Evolutionary conservation across 2,113 vertebrate species (phyloP).

Genomic region (Sander vitreus): DNA sequence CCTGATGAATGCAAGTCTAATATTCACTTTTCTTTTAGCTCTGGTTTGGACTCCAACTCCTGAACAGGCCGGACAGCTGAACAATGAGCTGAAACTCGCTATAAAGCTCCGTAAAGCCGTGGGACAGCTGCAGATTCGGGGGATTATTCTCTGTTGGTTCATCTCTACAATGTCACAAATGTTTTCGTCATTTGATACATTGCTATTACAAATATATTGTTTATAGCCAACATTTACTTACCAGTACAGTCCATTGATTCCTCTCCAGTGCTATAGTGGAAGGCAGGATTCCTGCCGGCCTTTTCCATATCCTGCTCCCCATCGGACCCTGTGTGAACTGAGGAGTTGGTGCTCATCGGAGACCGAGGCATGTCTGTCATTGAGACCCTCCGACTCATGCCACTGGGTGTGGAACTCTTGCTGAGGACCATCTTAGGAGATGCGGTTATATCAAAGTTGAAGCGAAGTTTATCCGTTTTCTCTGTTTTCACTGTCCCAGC

Average conservation of each 20-base stretch:
- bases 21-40: too few species aligned
- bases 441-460: conserved; percentile 96
- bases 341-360: conserved; percentile 98
- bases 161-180: not conserved
- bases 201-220: not conserved
- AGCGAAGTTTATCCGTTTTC: conserved; percentile 95
- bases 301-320: conserved; percentile 94
- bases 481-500: conserved; percentile 93
- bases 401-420: conserved; percentile 90
- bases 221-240: conserved; percentile 34
- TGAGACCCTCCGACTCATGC: conserved; percentile 90
- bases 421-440: conserved; percentile 96
- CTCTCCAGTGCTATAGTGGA: conserved; percentile 96
- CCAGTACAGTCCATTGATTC: conserved; percentile 98
- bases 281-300: conserved; percentile 86
- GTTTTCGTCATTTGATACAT: not conserved
- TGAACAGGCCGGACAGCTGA: not conserved
- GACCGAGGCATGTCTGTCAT: conserved; percentile 96
- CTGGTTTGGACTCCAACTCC: not conserved
- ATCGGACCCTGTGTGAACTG: conserved; percentile 96
- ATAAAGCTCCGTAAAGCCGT: not conserved
- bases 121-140: too few species aligned
- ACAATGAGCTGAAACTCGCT: not conserved
- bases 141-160: not conserved
- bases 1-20: too few species aligned